Percentiles rank a stretch among this genome's conserved stretches.
Evolutionary conservation across 2,888 invertebrate species (phyloP).

Genomic region (Neoitamus cyanurus): DNA sequence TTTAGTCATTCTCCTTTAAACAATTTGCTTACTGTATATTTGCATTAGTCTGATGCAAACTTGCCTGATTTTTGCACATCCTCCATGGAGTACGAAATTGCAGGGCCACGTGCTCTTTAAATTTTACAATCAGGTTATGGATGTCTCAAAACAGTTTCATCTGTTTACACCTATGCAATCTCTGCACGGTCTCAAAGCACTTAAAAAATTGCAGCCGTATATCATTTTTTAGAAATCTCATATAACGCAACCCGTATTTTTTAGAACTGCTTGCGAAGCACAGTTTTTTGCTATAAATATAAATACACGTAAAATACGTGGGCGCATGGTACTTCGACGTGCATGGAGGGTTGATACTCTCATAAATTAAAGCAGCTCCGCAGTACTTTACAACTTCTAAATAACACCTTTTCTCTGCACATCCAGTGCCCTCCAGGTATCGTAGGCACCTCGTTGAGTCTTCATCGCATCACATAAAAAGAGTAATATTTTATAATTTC

Average conservation of each 20-base stretch:
- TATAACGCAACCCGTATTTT: background rate
- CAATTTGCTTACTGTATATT: too few relatives aligned
- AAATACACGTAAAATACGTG: background rate
- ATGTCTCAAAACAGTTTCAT: too few relatives aligned
- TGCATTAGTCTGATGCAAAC: too few relatives aligned
- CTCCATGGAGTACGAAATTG: too few relatives aligned
- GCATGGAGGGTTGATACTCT: background rate
- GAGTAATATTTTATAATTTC: background rate
- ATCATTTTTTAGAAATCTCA: background rate
- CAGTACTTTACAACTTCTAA: background rate
- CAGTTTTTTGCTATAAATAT: background rate
- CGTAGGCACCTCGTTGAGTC: background rate
- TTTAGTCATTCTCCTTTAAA: too few relatives aligned
- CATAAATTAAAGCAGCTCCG: background rate
- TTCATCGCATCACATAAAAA: background rate
- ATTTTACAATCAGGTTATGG: too few relatives aligned
- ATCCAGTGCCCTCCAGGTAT: background rate
- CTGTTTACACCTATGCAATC: too few relatives aligned
- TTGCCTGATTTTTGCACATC: too few relatives aligned
- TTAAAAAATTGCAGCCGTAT: background rate
- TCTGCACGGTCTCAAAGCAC: background rate
- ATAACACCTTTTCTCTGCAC: background rate
- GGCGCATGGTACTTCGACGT: background rate
- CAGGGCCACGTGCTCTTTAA: too few relatives aligned
- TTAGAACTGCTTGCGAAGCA: background rate